Evolutionary conservation across 92 coral and sea anemone genomes (phyloP).

Genomic region (Blastomussa wellsi): DNA sequence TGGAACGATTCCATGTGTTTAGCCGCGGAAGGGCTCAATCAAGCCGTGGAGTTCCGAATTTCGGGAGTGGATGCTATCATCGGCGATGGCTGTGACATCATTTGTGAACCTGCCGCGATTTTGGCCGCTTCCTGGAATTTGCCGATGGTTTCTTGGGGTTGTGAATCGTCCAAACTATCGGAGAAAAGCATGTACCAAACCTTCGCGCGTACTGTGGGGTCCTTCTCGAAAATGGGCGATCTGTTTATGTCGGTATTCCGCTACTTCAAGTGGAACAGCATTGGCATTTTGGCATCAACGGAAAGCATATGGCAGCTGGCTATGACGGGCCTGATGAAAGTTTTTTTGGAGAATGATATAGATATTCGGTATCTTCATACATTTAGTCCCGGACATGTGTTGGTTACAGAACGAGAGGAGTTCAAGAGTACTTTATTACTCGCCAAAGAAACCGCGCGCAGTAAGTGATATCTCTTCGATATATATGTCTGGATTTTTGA

Average conservation of each 20-base stretch:
- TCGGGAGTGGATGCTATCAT: conserved; percentile 79
- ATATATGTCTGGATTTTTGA: too few relatives aligned
- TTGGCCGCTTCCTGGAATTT: conserved; percentile 84
- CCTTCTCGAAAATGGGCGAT: conserved; percentile 80
- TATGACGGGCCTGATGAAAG: conserved; percentile 64
- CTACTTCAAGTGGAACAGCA: conserved; percentile 77
- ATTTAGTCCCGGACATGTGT: conserved; percentile 74
- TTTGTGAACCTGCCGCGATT: conserved; percentile 79
- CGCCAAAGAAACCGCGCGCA: conserved; percentile 65
- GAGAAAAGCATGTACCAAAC: conserved; percentile 77
- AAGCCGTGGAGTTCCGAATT: conserved; percentile 77
- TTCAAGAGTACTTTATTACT: conserved; percentile 59
- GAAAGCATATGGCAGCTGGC: conserved; percentile 88
- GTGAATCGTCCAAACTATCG: conserved; percentile 73
- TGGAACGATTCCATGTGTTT: conserved; percentile 83
- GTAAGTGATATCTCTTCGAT: conserved; percentile 67
- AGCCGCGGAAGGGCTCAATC: conserved; percentile 82
- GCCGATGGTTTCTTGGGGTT: conserved; percentile 88
- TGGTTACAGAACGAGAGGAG: conserved; percentile 77
- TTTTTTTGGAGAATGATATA: conserved; percentile 61
- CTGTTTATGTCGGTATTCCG: conserved; percentile 69
- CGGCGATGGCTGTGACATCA: conserved; percentile 81
- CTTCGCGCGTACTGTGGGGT: conserved; percentile 77
- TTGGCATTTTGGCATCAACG: conserved; percentile 81
- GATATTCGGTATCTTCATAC: conserved; percentile 81